These are phyloP conservation scores for Rhodinocichla rosea DNA, from an alignment of 2,113 vertebrate species.

Conservation along the genomic window DNA sequence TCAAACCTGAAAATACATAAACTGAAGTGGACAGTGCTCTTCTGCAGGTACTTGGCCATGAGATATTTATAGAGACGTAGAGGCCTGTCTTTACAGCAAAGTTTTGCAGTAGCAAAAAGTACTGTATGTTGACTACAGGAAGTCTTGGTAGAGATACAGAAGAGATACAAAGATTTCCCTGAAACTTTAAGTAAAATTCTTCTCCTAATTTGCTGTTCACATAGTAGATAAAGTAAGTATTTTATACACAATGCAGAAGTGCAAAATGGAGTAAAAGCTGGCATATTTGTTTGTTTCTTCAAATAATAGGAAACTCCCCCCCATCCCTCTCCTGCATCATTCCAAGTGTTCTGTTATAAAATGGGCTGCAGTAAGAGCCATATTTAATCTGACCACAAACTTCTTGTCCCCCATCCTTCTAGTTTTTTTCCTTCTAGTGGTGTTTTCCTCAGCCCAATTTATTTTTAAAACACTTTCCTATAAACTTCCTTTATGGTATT, in stretches of 20 bases:
- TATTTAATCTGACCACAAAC: background rate
- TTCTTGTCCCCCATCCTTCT: background rate
- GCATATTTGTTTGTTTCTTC: background rate
- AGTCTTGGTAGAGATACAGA: background rate
- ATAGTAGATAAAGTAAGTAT: background rate
- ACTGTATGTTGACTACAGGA: background rate
- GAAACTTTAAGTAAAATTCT: background rate
- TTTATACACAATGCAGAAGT: background rate
- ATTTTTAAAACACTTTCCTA: constrained; percentile 28
- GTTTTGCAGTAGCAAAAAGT: background rate
- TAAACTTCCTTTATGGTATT: constrained; percentile 15
- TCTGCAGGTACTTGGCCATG: background rate
- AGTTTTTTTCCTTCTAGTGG: too few relatives aligned
- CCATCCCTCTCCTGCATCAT: background rate
- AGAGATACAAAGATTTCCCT: background rate
- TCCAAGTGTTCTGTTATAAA: background rate
- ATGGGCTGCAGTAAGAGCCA: background rate
- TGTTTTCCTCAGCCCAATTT: background rate
- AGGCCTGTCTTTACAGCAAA: background rate
- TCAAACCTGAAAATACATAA: background rate
- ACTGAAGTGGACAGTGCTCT: background rate
- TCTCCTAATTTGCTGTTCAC: background rate
- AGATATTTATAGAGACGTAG: background rate
- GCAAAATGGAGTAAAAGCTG: background rate
- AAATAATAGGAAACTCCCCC: background rate